These are phyloP conservation scores for Mycalesis mineus DNA, from an alignment of 2,888 invertebrate genomes.

Conservation along the genomic window DNA sequence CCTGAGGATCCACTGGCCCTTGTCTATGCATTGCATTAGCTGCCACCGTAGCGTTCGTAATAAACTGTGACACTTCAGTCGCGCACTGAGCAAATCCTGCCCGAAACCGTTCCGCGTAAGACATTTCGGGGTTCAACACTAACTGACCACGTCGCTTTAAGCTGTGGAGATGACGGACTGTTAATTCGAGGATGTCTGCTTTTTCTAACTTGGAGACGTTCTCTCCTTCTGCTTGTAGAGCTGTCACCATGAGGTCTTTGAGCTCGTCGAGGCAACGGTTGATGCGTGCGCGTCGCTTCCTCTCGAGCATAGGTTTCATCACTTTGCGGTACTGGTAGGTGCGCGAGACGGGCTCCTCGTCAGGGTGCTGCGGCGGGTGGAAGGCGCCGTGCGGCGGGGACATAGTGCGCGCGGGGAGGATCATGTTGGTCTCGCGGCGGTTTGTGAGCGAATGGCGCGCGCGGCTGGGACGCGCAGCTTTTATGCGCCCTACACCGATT, in stretches of 20 bases:
- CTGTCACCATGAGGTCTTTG: constrained; percentile 91
- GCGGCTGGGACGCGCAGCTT: constrained; percentile 61
- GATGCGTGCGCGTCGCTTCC: constrained; percentile 91
- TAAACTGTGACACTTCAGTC: constrained; percentile 88
- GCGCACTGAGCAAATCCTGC: constrained; percentile 93
- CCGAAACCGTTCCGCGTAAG: constrained; percentile 88
- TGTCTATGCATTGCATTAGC: constrained; percentile 82
- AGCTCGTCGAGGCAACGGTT: constrained; percentile 93
- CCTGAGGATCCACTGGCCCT: constrained; percentile 86
- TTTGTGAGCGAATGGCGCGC: constrained; percentile 72
- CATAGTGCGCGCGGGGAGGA: constrained; percentile 72
- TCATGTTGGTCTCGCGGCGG: constrained; percentile 71
- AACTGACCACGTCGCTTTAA: constrained; percentile 83
- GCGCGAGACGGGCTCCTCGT: constrained; percentile 85
- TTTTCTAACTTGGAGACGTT: constrained; percentile 92
- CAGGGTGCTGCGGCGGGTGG: constrained; percentile 68
- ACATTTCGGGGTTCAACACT: constrained; percentile 80
- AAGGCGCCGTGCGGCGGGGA: constrained; percentile 73
- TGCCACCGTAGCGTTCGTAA: constrained; percentile 82
- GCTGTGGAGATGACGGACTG: constrained; percentile 90
- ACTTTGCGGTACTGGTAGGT: constrained; percentile 96
- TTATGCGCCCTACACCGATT: constrained; percentile 75
- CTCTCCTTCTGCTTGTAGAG: constrained; percentile 91
- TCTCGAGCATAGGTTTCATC: constrained; percentile 93
- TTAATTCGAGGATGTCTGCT: constrained; percentile 91